Evolutionary conservation across 2,797 vertebrate genomes (phyloP).

Genomic region (Pseudochirops corinnae): DNA sequence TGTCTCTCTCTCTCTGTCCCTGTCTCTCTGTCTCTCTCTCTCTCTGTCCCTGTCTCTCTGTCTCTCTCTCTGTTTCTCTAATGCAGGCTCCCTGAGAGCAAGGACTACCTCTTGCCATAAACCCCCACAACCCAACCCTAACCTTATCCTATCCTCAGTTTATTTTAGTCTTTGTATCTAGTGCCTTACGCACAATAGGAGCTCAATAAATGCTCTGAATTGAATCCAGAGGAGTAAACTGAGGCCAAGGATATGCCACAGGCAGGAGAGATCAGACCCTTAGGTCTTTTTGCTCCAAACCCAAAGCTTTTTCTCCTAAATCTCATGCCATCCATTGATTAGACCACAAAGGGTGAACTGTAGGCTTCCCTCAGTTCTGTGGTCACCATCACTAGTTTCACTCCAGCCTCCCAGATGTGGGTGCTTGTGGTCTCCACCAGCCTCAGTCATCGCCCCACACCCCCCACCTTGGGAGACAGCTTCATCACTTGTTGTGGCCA

Average conservation of each 20-base stretch:
- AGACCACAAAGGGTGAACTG: not conserved
- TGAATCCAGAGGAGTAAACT: not conserved
- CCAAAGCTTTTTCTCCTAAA: not conserved
- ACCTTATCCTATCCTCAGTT: not conserved
- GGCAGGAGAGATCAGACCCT: not conserved
- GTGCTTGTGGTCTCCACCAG: not conserved
- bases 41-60: too few species aligned
- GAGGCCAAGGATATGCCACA: not conserved
- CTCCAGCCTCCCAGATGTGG: not conserved
- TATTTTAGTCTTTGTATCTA: not conserved
- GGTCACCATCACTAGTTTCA: not conserved
- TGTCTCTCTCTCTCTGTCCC: too few species aligned
- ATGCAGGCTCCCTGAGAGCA: not conserved
- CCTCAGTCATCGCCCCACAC: not conserved
- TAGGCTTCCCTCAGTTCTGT: not conserved
- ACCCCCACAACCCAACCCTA: not conserved
- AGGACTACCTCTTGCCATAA: not conserved
- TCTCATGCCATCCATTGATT: not conserved
- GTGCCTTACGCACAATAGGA: not conserved
- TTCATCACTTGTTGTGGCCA: not conserved
- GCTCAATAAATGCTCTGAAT: not conserved
- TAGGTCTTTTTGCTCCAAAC: not conserved
- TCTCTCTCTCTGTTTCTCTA: too few species aligned
- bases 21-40: too few species aligned
- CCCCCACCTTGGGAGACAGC: not conserved